Base-by-base conservation (phyloP, 2,888 invertebrate genomes). In the Formica aserva region DNA sequence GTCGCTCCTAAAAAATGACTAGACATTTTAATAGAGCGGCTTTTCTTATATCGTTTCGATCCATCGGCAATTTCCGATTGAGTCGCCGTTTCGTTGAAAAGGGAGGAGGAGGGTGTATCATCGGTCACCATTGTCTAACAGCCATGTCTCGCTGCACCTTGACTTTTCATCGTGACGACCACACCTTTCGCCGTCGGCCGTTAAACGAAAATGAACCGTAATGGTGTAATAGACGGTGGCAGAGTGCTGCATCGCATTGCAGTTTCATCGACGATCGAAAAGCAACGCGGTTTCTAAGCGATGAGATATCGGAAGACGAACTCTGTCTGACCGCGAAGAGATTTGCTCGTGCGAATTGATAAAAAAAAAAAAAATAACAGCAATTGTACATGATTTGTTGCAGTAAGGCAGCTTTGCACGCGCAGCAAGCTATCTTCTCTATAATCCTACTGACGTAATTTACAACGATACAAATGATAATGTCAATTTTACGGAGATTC, bases 11-110 rank as follows among this genome's bases (percentile, higher is more conserved):
- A 88, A 88, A 91, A 91, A 84, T 91, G 92, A 92, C 91, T 91
- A 83, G 89, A 90, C 92, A 81, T 90, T 91, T 92, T 89, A 92
- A 91, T 92, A 90, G 87, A 87, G 84, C 85, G 84, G 80, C 86
- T 90, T 91, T 91, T 87, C 88, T 85, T 90, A 89, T 89, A 89
- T 92, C 90, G 88, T 87, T 87, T 87, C 85, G 89, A 92, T 91
- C 91, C 88, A 92, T 91, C 92, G 92, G 91, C 91, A 94, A 94
- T 94, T 94, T 94, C 93, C 94, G 94, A 94, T 94, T 93, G 93
- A 91, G 92, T 93, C 94, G 90, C 88, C 88, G 86, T 89, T 90
- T 77, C 87, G 87, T 60, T 62, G 60, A 78, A 74, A 62, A 71
- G 90, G 86, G 88, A 67, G 3, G 18, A 18, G 26, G 22, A 66